phyloP scores from a whole-genome alignment of 2,888 invertebrate genomes.

The Aphodius granarius region DNA sequence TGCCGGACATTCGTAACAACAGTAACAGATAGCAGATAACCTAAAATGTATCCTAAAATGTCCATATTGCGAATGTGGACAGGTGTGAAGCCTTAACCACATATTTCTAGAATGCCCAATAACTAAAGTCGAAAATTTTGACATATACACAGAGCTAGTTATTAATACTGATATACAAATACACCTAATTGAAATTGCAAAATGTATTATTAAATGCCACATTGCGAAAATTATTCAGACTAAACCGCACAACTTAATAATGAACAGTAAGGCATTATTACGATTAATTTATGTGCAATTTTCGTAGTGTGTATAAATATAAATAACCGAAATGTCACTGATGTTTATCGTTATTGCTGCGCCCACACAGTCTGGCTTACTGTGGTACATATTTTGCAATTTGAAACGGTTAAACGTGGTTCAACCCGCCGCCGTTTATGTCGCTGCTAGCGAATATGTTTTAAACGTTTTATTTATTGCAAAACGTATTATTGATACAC shows the following conservation, averaged over 20 bases:
- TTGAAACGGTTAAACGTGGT: neutral
- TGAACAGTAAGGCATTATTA: neutral
- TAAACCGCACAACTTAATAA: neutral
- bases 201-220: neutral
- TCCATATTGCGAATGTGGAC: too few relatives aligned
- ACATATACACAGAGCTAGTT: too few relatives aligned
- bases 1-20: too few relatives aligned
- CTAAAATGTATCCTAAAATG: too few relatives aligned
- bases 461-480: neutral
- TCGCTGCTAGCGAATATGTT: neutral
- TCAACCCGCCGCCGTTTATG: neutral
- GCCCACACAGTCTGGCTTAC: neutral
- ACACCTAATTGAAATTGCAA: neutral
- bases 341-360: neutral
- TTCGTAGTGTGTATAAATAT: neutral
- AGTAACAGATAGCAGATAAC: too few relatives aligned
- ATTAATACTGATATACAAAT: neutral
- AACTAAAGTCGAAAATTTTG: too few relatives aligned
- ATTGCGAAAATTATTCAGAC: neutral
- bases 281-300: neutral
- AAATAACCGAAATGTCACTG: neutral
- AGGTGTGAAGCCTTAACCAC: too few relatives aligned
- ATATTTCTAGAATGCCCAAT: too few relatives aligned
- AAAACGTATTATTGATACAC: neutral
- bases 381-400: neutral